A percentile compares a stretch with the other conserved stretches of the same genome.
Evolutionary conservation across 2,113 vertebrate species (phyloP).

Genomic region (Elephas maximus): DNA sequence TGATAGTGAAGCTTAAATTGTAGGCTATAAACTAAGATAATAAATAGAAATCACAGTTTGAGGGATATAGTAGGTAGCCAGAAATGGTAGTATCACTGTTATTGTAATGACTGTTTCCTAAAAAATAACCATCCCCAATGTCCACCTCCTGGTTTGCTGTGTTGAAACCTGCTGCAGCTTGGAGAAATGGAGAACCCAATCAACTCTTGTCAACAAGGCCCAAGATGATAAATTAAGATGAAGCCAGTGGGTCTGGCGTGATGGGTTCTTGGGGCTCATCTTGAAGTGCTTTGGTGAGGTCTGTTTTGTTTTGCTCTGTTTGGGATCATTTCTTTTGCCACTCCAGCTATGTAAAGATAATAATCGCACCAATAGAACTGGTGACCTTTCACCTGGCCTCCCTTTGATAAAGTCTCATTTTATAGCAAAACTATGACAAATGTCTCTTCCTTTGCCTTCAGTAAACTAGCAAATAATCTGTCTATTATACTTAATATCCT

Average conservation of each 20-base stretch:
- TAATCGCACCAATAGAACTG: slow-evolving; percentile 90
- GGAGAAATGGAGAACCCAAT: slow-evolving; percentile 75
- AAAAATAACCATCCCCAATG: not conserved
- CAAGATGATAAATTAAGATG: slow-evolving; percentile 86
- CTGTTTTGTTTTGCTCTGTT: slow-evolving; percentile 92
- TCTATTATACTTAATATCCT: slow-evolving; percentile 92
- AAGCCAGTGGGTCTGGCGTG: slow-evolving; percentile 83
- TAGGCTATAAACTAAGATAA: not conserved
- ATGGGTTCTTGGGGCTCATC: slow-evolving; percentile 91
- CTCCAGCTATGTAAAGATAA: slow-evolving; percentile 92
- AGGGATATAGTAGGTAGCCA: not conserved
- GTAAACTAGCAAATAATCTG: slow-evolving; percentile 90
- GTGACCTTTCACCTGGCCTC: slow-evolving; percentile 89
- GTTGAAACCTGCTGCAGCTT: slow-evolving; percentile 64
- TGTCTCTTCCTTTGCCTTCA: slow-evolving; percentile 88
- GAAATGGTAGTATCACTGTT: not conserved
- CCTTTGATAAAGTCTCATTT: slow-evolving; percentile 92
- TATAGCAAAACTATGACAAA: slow-evolving; percentile 91
- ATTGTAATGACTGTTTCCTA: not conserved
- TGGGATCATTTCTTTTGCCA: slow-evolving; percentile 92
- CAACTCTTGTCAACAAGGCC: slow-evolving; percentile 85
- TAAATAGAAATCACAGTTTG: not conserved
- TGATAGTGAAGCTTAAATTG: not conserved
- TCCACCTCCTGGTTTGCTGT: slow-evolving; percentile 49
- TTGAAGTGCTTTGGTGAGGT: slow-evolving; percentile 92